A percentile compares a stretch with the other conserved stretches of the same genome.
These are phyloP conservation scores for Acrocephalus arundinaceus DNA, from an alignment of 2,113 vertebrate genomes.

Conservation along the genomic window DNA sequence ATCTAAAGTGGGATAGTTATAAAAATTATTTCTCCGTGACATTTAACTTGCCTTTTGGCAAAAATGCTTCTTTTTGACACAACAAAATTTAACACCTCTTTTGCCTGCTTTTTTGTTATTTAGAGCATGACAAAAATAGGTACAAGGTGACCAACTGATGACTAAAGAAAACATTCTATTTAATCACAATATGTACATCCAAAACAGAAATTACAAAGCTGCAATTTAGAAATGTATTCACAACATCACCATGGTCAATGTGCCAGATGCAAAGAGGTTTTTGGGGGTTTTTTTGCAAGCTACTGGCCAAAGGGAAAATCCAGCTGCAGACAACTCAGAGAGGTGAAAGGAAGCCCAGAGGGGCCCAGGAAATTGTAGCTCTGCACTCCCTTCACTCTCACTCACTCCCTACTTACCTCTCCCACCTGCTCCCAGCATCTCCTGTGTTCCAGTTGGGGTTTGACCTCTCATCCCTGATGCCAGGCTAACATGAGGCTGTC, in stretches of 20 bases:
- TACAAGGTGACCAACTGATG: not conserved
- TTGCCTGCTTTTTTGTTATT: not conserved
- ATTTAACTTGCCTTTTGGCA: not conserved
- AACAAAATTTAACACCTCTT: not conserved
- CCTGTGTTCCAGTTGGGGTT: not conserved
- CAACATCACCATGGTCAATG: not conserved
- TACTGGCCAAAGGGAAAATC: not conserved
- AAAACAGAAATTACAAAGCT: constrained; percentile 29
- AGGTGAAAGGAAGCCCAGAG: not conserved
- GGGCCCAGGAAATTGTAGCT: not conserved
- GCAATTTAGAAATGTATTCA: not conserved
- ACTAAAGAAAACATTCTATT: constrained; percentile 25
- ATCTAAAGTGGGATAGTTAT: not conserved
- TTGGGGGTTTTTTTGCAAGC: not conserved
- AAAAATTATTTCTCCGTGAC: not conserved
- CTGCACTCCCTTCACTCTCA: not conserved
- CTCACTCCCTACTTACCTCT: not conserved
- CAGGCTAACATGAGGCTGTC: not conserved
- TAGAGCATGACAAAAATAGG: not conserved
- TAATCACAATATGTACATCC: constrained; percentile 50
- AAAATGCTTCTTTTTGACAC: not conserved
- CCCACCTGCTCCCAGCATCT: not conserved
- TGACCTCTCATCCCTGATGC: not conserved
- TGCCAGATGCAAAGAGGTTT: not conserved
- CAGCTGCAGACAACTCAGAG: not conserved